These are phyloP conservation scores for Ceyx margarethae DNA, from an alignment of 2,113 vertebrate genomes.

Conservation along the genomic window DNA sequence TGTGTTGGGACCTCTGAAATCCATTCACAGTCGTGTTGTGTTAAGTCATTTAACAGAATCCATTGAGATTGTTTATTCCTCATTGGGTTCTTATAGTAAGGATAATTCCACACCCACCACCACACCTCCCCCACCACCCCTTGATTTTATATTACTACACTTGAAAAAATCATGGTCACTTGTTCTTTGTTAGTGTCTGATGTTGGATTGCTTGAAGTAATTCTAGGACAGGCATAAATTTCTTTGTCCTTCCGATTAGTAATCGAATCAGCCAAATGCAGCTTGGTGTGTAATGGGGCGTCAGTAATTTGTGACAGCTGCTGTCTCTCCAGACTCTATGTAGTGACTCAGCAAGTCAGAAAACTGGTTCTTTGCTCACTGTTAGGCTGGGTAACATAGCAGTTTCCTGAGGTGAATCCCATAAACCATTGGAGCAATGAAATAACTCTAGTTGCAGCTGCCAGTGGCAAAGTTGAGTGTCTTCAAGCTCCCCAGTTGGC, in stretches of 20 bases:
- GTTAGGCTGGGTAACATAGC: neutral
- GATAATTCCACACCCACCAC: neutral
- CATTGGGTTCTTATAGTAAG: neutral
- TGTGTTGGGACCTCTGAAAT: neutral
- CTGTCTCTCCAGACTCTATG: neutral
- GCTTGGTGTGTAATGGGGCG: constrained; percentile 31
- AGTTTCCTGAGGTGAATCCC: constrained; percentile 5
- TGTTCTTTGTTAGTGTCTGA: neutral
- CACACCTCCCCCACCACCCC: no score
- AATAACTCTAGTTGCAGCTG: neutral
- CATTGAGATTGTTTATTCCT: neutral
- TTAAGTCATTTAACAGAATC: neutral
- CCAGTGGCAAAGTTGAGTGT: neutral
- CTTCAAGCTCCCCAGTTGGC: fast-evolving
- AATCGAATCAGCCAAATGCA: constrained; percentile 29
- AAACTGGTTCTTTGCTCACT: neutral
- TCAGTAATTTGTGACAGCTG: constrained; percentile 59
- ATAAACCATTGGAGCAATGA: neutral
- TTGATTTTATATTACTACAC: neutral
- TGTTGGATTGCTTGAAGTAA: neutral
- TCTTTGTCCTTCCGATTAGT: constrained; percentile 46
- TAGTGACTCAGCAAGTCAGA: constrained; percentile 17
- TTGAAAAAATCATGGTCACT: neutral
- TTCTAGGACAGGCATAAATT: neutral
- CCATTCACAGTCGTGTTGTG: neutral